Conservation (phyloP, 2,797 vertebrate species). For the Tangara arthus region DNA sequence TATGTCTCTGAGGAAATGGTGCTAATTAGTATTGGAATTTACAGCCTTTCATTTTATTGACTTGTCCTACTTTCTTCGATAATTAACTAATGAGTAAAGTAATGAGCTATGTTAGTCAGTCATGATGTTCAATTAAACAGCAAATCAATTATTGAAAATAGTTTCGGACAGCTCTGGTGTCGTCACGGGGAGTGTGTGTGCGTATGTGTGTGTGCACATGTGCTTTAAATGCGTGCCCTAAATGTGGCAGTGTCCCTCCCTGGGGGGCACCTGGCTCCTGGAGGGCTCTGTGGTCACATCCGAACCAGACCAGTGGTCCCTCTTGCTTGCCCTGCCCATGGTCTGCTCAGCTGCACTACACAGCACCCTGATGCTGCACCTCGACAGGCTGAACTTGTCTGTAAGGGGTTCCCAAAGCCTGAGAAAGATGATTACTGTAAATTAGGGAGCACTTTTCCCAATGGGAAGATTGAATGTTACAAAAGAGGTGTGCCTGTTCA, state of each 20-base stretch:
- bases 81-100: conserved; percentile 99
- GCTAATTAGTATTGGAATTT: conserved; percentile 99
- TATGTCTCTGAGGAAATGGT: conserved; percentile 98
- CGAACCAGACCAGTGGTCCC: accelerated
- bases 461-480: accelerated
- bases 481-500: accelerated
- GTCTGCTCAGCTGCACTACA: neutral
- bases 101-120: conserved; percentile 99
- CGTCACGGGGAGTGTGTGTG: conserved; percentile 55
- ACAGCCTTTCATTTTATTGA: conserved; percentile 99
- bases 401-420: neutral
- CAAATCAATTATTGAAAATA: conserved; percentile 99
- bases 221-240: conserved; percentile 41
- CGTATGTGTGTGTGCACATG: neutral
- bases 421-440: neutral
- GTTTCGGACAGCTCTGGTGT: conserved; percentile 85
- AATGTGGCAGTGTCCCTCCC: conserved; percentile 16
- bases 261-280: neutral
- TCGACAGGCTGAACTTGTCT: neutral
- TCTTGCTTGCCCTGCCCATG: neutral
- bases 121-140: conserved; percentile 99
- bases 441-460: accelerated
- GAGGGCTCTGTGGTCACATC: neutral
- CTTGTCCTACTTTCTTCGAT: conserved; percentile 99
- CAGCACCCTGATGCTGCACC: accelerated